These are phyloP conservation scores for Phalacrocorax brasilianus DNA, from an alignment of 2,113 vertebrate genomes.

Conservation along the genomic window DNA sequence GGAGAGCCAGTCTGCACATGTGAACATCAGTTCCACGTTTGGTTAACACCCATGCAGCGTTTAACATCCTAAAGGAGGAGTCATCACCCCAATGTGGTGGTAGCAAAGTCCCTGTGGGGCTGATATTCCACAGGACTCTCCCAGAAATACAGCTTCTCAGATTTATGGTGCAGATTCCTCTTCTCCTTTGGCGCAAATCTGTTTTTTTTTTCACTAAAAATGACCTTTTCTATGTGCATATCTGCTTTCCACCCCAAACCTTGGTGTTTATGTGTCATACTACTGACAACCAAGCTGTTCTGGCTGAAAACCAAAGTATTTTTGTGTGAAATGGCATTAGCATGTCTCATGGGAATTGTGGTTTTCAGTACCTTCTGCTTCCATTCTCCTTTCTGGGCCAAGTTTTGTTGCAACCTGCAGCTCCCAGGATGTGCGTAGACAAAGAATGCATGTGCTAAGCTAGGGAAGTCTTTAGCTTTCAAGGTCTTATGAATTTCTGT, in stretches of 20 bases:
- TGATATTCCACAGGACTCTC: background rate
- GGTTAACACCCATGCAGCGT: background rate
- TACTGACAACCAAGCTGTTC: background rate
- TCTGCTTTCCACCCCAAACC: background rate
- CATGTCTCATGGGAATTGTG: background rate
- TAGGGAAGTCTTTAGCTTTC: background rate
- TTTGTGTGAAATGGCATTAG: background rate
- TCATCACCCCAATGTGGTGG: background rate
- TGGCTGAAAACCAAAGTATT: background rate
- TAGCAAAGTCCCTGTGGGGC: background rate
- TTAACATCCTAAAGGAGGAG: background rate
- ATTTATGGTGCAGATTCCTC: background rate
- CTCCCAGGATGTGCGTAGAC: background rate
- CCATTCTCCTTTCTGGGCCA: background rate
- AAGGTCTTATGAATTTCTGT: background rate
- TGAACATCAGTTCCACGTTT: background rate
- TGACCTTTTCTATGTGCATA: background rate
- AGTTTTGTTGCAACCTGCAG: background rate
- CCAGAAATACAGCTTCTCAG: background rate
- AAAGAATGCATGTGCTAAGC: background rate
- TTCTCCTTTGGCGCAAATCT: background rate
- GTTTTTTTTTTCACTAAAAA: background rate
- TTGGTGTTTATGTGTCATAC: background rate
- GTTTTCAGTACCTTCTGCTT: constrained; percentile 20
- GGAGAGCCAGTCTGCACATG: background rate